Evolutionary conservation across 2,888 invertebrate species (phyloP).

Genomic region (Molorchus minor): DNA sequence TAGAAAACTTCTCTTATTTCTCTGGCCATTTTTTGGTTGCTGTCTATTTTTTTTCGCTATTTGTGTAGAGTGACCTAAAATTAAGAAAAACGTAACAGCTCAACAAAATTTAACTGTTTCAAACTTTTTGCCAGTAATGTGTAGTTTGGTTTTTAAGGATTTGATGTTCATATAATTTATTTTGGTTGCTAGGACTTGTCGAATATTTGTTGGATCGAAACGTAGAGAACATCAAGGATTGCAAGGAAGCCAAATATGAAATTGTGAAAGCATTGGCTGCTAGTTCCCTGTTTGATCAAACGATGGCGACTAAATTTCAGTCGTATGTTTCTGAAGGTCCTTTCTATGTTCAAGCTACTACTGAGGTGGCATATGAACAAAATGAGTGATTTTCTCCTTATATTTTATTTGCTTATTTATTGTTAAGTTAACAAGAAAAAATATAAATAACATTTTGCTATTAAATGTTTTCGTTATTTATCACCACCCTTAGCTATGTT

Average conservation of each 20-base stretch:
- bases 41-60: too few relatives aligned
- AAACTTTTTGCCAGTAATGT: neutral
- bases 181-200: slow-evolving; percentile 72
- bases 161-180: slow-evolving; percentile 21
- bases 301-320: slow-evolving; percentile 70
- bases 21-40: too few relatives aligned
- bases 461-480: neutral
- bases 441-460: neutral
- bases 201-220: slow-evolving; percentile 83
- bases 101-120: too few relatives aligned
- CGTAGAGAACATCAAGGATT: slow-evolving; percentile 74
- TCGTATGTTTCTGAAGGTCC: slow-evolving; percentile 81
- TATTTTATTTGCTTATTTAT: slow-evolving; percentile 16
- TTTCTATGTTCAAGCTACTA: slow-evolving; percentile 73
- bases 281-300: slow-evolving; percentile 68
- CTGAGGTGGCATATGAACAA: slow-evolving; percentile 79
- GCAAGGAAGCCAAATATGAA: slow-evolving; percentile 79
- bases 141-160: neutral
- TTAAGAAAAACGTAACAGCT: too few relatives aligned
- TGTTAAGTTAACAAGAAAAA: neutral
- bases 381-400: slow-evolving; percentile 4
- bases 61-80: too few relatives aligned
- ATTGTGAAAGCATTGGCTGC: slow-evolving; percentile 72
- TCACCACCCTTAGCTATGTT: too few relatives aligned
- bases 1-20: too few relatives aligned